phyloP scores from a whole-genome alignment of 2,797 vertebrate species.

The Myotis pilosus region DNA sequence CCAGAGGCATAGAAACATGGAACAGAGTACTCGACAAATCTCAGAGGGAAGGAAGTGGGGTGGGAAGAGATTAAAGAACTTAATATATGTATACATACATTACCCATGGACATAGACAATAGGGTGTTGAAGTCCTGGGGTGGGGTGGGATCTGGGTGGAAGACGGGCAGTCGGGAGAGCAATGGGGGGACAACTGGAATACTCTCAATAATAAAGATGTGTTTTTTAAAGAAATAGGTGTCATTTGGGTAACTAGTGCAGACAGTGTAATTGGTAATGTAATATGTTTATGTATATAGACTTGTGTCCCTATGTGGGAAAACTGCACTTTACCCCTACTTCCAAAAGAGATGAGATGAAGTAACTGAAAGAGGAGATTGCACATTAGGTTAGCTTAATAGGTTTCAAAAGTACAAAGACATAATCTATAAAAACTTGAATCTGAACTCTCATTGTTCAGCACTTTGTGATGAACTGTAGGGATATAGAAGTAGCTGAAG shows the following conservation, averaged over 20 bases:
- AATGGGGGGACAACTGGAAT: too few relatives aligned
- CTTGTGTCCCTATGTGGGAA: not conserved
- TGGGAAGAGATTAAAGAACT: too few relatives aligned
- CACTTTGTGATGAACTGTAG: not conserved
- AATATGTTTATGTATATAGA: not conserved
- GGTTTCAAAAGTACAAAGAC: not conserved
- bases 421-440: not conserved
- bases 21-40: too few relatives aligned
- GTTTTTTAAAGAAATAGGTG: not conserved
- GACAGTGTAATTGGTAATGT: not conserved
- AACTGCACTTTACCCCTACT: not conserved
- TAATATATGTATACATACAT: too few relatives aligned
- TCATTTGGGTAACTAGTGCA: not conserved
- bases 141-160: too few relatives aligned
- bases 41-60: too few relatives aligned
- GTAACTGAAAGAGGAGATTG: not conserved
- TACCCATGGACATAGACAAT: too few relatives aligned
- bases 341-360: not conserved
- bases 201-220: not conserved
- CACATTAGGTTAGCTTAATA: not conserved
- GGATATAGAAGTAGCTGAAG: not conserved
- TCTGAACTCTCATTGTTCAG: not conserved
- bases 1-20: too few relatives aligned
- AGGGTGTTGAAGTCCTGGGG: too few relatives aligned
- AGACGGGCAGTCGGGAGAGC: too few relatives aligned